A percentile compares a stretch with the other conserved stretches of the same genome.
Evolutionary conservation across 2,888 invertebrate genomes (phyloP).

Genomic region (Drosophila seclusa): DNA sequence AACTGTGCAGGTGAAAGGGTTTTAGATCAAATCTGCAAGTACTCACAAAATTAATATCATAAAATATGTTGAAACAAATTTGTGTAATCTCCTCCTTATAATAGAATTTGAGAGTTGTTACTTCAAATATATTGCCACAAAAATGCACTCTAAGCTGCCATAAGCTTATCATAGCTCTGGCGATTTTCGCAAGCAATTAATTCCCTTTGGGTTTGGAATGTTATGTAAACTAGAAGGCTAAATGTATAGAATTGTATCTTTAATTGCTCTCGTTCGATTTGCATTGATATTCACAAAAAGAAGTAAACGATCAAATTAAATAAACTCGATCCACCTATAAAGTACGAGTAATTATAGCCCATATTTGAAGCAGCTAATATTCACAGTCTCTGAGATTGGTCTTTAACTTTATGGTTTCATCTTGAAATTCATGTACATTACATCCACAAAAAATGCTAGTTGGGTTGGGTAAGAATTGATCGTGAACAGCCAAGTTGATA

Average conservation of each 20-base stretch:
- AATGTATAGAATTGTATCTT: neutral
- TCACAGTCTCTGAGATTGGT: neutral
- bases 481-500: too few species aligned
- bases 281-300: neutral
- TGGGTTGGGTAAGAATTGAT: too few species aligned
- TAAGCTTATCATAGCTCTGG: neutral
- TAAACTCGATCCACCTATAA: neutral
- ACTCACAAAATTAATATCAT: neutral
- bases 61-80: neutral
- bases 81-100: neutral
- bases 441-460: neutral
- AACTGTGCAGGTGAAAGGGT: conserved; percentile 1
- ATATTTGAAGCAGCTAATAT: too few species aligned
- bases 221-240: neutral
- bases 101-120: neutral
- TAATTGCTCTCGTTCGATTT: neutral
- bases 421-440: neutral
- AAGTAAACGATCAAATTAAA: too few species aligned
- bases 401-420: neutral
- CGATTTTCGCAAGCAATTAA: neutral
- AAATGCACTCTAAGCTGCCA: neutral
- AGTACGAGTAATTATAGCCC: neutral
- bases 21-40: neutral
- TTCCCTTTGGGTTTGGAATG: neutral
- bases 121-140: neutral